phyloP scores from a whole-genome alignment of 2,113 vertebrate species.

The Marmota monax region DNA sequence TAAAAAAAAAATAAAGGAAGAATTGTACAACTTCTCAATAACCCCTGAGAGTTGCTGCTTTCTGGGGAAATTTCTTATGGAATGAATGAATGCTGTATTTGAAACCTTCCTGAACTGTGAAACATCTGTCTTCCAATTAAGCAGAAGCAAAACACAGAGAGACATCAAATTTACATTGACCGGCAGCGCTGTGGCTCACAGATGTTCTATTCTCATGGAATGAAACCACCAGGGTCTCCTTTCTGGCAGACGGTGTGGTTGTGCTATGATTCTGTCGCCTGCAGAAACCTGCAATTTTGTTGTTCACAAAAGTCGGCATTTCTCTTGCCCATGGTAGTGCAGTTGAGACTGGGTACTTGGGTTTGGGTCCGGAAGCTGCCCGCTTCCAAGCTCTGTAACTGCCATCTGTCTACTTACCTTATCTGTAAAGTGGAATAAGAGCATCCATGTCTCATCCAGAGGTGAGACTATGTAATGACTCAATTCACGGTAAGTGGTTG shows the following conservation, averaged over 20 bases:
- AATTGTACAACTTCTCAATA: not conserved
- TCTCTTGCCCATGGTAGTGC: not conserved
- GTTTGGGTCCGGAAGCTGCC: not conserved
- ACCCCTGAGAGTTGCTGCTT: not conserved
- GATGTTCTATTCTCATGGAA: not conserved
- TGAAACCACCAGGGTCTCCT: not conserved
- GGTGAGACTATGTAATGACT: not conserved
- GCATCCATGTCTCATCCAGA: not conserved
- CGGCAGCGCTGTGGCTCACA: accelerated
- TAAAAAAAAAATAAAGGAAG: not conserved
- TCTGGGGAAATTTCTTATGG: not conserved
- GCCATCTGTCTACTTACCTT: not conserved
- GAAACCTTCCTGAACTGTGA: not conserved
- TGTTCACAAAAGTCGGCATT: not conserved
- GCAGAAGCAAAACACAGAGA: not conserved
- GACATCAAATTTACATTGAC: accelerated
- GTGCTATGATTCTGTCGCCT: not conserved
- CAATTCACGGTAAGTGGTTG: not conserved
- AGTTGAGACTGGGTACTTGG: not conserved
- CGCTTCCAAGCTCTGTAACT: not conserved
- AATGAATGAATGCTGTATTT: not conserved
- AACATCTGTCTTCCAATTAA: not conserved
- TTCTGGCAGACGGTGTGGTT: not conserved
- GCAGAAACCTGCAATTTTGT: not conserved
- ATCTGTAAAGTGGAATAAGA: not conserved